A percentile compares a stretch with the other conserved stretches of the same genome.
These are phyloP conservation scores for Sesia bembeciformis DNA, from an alignment of 2,888 invertebrate species.

Conservation along the genomic window DNA sequence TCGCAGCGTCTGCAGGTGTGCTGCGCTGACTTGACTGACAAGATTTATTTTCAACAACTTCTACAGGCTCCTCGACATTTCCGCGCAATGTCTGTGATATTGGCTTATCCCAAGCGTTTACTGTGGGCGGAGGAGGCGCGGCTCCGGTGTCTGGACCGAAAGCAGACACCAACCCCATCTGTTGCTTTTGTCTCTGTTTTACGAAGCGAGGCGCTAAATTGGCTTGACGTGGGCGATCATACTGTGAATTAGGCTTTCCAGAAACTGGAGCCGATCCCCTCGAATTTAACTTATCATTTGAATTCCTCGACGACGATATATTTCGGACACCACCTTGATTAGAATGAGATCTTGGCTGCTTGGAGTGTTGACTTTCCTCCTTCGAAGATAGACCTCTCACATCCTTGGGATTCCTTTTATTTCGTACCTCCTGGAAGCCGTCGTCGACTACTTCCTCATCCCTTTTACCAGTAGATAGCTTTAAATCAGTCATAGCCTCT, in stretches of 20 bases:
- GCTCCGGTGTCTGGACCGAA: conserved; percentile 70
- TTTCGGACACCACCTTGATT: conserved; percentile 62
- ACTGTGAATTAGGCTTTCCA: conserved; percentile 47
- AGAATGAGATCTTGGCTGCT: conserved; percentile 60
- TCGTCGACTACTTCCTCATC: conserved; percentile 75
- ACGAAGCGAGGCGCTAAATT: conserved; percentile 86
- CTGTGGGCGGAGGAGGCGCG: conserved; percentile 80
- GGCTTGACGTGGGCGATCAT: conserved; percentile 70
- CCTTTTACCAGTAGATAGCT: conserved; percentile 45
- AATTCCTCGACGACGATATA: conserved; percentile 54
- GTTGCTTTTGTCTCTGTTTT: conserved; percentile 79
- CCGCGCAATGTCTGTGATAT: conserved; percentile 80
- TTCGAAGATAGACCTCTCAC: conserved; percentile 43
- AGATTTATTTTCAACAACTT: conserved; percentile 44
- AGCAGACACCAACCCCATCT: conserved; percentile 52
- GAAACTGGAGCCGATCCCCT: conserved; percentile 45
- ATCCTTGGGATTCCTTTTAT: conserved; percentile 83
- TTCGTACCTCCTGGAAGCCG: conserved; percentile 89
- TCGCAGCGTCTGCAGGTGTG: conserved; percentile 51
- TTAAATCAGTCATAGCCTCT: conserved; percentile 59
- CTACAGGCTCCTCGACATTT: conserved; percentile 57
- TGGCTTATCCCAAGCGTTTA: conserved; percentile 91
- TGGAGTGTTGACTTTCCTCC: conserved; percentile 44
- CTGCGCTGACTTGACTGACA: conserved; percentile 60
- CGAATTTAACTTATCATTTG: conserved; percentile 50